These are phyloP conservation scores for Variabilichromis moorii DNA, from an alignment of 2,113 vertebrate species.

Conservation along the genomic window DNA sequence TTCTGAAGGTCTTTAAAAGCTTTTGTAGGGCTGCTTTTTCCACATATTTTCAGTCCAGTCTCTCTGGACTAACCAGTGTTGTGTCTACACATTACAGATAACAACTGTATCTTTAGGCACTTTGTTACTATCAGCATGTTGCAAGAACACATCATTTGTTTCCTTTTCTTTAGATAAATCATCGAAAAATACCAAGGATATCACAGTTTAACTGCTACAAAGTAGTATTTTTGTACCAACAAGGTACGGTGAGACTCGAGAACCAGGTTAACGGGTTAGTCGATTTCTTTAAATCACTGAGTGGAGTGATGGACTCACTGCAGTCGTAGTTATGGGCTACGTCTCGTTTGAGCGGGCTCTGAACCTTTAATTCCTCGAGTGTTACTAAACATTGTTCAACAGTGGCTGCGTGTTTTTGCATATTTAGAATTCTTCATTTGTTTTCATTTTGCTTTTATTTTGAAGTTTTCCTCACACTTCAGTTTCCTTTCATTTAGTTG, in stretches of 20 bases:
- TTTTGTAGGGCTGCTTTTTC: neutral
- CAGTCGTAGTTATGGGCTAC: neutral
- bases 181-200: accelerated
- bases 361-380: neutral
- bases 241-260: neutral
- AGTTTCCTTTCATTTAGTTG: neutral
- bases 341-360: neutral
- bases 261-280: neutral
- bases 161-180: neutral
- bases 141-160: neutral
- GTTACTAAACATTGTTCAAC: neutral
- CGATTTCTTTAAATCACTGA: neutral
- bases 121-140: neutral
- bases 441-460: neutral
- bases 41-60: neutral
- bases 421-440: neutral
- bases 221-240: neutral
- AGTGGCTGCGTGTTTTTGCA: neutral
- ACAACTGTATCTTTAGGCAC: neutral
- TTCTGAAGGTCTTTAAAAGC: neutral
- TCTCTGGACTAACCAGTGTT: neutral
- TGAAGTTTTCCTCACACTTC: neutral
- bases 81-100: neutral
- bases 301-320: neutral
- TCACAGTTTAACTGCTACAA: neutral